phyloP scores from a whole-genome alignment of 2,113 vertebrate genomes.

The Hemiprocne comata region DNA sequence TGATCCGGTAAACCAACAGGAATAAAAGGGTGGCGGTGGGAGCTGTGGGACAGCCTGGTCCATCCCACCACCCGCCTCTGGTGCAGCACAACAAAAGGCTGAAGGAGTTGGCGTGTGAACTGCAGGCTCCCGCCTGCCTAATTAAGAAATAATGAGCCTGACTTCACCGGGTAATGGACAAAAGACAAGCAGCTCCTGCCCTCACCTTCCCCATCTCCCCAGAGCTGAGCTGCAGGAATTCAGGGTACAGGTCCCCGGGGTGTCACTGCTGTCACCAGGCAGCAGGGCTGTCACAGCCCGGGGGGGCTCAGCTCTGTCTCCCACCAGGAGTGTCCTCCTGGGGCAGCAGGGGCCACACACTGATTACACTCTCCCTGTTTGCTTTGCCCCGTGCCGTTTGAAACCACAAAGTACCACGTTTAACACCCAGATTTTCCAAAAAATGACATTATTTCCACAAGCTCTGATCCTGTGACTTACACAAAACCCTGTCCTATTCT shows the following conservation, averaged over 20 bases:
- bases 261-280: background rate
- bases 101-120: background rate
- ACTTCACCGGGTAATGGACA: background rate
- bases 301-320: background rate
- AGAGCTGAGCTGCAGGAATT: background rate
- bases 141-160: constrained; percentile 44
- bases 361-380: background rate
- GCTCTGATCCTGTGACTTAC: background rate
- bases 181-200: background rate
- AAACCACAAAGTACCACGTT: background rate
- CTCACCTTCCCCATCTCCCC: background rate
- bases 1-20: background rate
- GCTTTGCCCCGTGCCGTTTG: rapidly evolving
- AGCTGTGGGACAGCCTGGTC: background rate
- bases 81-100: background rate
- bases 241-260: background rate
- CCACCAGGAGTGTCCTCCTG: background rate
- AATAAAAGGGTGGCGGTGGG: background rate
- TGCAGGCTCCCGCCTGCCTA: constrained; percentile 2
- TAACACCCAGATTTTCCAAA: background rate
- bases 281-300: background rate
- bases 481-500: background rate
- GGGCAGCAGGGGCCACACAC: rapidly evolving
- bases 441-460: background rate
- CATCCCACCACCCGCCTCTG: background rate